Conservation (phyloP, 2,113 vertebrate genomes). For the Neogobius melanostomus region DNA sequence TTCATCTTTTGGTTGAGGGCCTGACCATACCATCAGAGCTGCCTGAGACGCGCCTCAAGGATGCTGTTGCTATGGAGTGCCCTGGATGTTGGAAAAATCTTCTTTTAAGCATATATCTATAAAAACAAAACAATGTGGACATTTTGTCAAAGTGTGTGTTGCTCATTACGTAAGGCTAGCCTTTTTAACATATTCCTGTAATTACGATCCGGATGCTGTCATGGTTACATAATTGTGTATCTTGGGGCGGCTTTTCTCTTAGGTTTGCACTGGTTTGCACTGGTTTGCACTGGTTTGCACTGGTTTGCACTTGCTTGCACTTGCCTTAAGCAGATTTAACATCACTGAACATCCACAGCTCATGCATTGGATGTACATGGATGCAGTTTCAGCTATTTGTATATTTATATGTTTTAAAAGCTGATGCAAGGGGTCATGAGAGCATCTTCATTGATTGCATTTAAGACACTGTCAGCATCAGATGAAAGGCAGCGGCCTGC, state of each 20-base stretch:
- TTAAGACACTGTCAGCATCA: no score
- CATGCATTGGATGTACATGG: neutral
- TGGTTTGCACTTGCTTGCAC: neutral
- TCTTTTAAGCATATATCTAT: slow-evolving; percentile 43
- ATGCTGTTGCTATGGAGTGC: slow-evolving; percentile 82
- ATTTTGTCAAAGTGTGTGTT: neutral
- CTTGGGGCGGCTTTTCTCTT: slow-evolving; percentile 35
- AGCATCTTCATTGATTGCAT: no score
- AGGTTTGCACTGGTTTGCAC: neutral
- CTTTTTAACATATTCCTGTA: slow-evolving; percentile 33
- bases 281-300: neutral
- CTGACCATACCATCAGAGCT: slow-evolving; percentile 81
- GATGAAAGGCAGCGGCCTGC: no score
- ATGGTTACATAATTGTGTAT: slow-evolving; percentile 31
- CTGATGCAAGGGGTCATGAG: no score
- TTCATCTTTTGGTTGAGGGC: slow-evolving; percentile 82
- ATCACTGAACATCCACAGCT: neutral
- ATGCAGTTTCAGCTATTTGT: neutral
- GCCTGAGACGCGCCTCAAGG: slow-evolving; percentile 81
- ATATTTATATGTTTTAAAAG: no score
- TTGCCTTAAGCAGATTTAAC: slow-evolving; percentile 20
- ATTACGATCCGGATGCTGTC: slow-evolving; percentile 20
- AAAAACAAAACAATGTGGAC: slow-evolving; percentile 65
- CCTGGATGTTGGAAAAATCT: slow-evolving; percentile 28
- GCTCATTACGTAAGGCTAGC: slow-evolving; percentile 15